Conservation (phyloP, 2,888 invertebrate genomes). For the Poecilobothrus nobilitatus region DNA sequence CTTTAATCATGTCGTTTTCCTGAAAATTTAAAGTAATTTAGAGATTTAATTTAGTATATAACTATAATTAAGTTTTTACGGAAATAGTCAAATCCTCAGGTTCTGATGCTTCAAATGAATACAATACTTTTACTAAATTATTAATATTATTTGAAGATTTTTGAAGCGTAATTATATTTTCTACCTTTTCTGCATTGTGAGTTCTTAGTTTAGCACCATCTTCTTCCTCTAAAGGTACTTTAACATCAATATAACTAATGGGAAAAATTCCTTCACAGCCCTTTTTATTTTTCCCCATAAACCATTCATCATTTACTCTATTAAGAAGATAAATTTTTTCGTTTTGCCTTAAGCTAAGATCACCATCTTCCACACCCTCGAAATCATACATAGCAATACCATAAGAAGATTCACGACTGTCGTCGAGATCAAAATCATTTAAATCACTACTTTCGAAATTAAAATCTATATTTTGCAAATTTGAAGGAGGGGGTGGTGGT, state of each 20-base stretch:
- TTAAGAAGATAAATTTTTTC: slow-evolving; percentile 63
- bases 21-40: slow-evolving; percentile 28
- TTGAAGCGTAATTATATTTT: too few species aligned
- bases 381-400: slow-evolving; percentile 75
- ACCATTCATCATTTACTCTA: slow-evolving; percentile 70
- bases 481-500: slow-evolving; percentile 63
- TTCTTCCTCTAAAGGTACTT: slow-evolving; percentile 54
- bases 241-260: slow-evolving; percentile 65
- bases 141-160: too few species aligned
- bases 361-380: slow-evolving; percentile 62
- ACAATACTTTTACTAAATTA: slow-evolving; percentile 39
- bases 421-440: slow-evolving; percentile 30
- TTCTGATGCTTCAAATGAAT: slow-evolving; percentile 59
- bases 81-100: slow-evolving; percentile 50
- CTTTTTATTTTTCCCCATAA: slow-evolving; percentile 58
- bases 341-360: slow-evolving; percentile 68
- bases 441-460: slow-evolving; percentile 37
- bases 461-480: slow-evolving; percentile 21
- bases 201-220: slow-evolving; percentile 15
- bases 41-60: not conserved
- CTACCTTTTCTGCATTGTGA: slow-evolving; percentile 14
- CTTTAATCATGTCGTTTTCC: slow-evolving; percentile 55
- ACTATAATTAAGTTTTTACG: slow-evolving; percentile 39
- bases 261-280: slow-evolving; percentile 76
- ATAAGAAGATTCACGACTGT: slow-evolving; percentile 49